phyloP scores from a whole-genome alignment of 2,113 vertebrate genomes.

The Halichoeres trimaculatus region DNA sequence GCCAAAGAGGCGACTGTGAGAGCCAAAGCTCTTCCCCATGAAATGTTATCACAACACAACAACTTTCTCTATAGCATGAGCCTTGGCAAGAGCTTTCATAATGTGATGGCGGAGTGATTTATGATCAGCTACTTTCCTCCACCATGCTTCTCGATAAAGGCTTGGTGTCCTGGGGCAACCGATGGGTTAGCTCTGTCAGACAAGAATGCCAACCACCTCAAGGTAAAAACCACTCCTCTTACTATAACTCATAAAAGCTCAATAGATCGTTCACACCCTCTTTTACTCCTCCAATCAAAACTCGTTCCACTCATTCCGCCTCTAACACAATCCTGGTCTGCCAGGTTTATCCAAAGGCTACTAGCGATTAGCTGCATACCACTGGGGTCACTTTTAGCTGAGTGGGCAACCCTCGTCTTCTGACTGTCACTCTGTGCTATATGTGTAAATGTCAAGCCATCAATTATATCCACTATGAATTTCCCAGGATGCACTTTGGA shows the following conservation, averaged over 20 bases:
- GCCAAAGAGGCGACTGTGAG: neutral
- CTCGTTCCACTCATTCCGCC: neutral
- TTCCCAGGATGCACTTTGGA: neutral
- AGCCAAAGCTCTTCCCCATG: neutral
- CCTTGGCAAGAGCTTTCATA: neutral
- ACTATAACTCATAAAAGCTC: neutral
- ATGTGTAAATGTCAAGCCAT: neutral
- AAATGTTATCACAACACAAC: neutral
- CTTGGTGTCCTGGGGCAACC: slow-evolving; percentile 36
- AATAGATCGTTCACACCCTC: neutral
- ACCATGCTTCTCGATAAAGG: slow-evolving; percentile 1
- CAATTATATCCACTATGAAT: neutral
- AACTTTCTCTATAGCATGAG: neutral
- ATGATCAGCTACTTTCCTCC: slow-evolving; percentile 12
- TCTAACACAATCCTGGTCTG: slow-evolving; percentile 1
- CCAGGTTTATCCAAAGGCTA: neutral
- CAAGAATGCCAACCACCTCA: slow-evolving; percentile 46
- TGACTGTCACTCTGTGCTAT: neutral
- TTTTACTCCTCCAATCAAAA: neutral
- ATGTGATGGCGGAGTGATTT: slow-evolving; percentile 7
- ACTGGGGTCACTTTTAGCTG: slow-evolving; percentile 1
- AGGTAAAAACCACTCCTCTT: slow-evolving; percentile 40
- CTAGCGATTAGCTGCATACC: neutral
- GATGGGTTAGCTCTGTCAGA: slow-evolving; percentile 18
- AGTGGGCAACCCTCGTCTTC: neutral